Percentiles rank a stretch among this genome's conserved stretches.
Evolutionary conservation across 2,113 vertebrate genomes (phyloP).

Genomic region (Oriolus oriolus): DNA sequence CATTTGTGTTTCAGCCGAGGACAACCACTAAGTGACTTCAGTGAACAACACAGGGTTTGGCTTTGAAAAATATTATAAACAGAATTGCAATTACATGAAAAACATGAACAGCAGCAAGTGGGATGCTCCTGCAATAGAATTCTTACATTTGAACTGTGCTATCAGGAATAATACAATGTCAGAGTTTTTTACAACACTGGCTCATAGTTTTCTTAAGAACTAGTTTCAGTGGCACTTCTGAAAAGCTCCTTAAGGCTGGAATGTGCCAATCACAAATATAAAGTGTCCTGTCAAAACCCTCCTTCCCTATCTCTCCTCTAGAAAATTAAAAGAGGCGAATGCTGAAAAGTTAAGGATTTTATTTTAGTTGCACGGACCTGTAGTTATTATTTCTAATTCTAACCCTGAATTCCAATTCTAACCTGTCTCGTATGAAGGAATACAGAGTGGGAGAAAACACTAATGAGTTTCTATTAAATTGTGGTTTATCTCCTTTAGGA

Average conservation of each 20-base stretch:
- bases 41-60: neutral
- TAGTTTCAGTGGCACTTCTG: neutral
- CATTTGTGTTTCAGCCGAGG: neutral
- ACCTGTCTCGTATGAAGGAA: neutral
- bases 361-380: neutral
- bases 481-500: neutral
- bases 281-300: neutral
- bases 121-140: neutral
- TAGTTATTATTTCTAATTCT: neutral
- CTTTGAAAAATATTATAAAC: neutral
- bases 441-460: neutral
- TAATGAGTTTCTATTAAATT: neutral
- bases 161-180: neutral
- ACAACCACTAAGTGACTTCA: neutral
- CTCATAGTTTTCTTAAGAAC: neutral
- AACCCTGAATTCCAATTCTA: neutral
- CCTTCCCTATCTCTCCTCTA: neutral
- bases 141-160: neutral
- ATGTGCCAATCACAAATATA: neutral
- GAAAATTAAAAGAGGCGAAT: neutral
- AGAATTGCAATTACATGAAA: neutral
- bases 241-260: neutral
- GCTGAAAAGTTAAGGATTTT: neutral
- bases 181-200: accelerated
- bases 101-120: neutral